Percentiles rank a stretch among this genome's conserved stretches.
These are phyloP conservation scores for Notarius lentiginosus DNA, from an alignment of 2,113 vertebrate genomes.

Conservation along the genomic window DNA sequence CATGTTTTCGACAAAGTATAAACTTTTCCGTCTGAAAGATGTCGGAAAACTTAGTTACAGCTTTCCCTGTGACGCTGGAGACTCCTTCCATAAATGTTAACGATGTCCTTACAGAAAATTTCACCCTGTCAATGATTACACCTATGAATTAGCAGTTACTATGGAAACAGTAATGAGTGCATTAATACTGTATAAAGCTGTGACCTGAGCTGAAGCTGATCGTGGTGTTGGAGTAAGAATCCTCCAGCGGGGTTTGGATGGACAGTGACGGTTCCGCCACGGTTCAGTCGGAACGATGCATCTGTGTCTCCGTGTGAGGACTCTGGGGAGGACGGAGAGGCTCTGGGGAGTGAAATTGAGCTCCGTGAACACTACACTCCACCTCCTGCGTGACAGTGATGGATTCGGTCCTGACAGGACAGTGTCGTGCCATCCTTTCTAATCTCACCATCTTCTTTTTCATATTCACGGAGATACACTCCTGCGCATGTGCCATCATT, in stretches of 20 bases:
- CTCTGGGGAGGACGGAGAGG: conserved; percentile 15
- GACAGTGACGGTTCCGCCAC: conserved; percentile 21
- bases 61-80: no score
- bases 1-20: no score
- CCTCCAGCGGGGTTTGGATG: background rate
- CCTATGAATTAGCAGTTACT: no score
- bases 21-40: background rate
- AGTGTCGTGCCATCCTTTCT: conserved; percentile 57
- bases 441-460: conserved; percentile 48
- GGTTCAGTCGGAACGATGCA: background rate
- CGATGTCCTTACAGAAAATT: no score
- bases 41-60: background rate
- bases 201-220: background rate
- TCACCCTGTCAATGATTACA: no score
- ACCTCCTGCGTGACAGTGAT: conserved; percentile 51
- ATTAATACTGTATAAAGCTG: background rate
- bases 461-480: conserved; percentile 26
- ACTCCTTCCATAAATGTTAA: no score
- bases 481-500: conserved; percentile 27
- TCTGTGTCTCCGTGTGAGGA: conserved; percentile 24
- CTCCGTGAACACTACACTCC: conserved; percentile 32
- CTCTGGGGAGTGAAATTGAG: conserved; percentile 49
- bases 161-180: no score
- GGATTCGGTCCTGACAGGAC: conserved; percentile 50
- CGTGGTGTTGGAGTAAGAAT: background rate